Conservation (phyloP, 2,113 vertebrate species). For the Phrynosoma blainvillii region DNA sequence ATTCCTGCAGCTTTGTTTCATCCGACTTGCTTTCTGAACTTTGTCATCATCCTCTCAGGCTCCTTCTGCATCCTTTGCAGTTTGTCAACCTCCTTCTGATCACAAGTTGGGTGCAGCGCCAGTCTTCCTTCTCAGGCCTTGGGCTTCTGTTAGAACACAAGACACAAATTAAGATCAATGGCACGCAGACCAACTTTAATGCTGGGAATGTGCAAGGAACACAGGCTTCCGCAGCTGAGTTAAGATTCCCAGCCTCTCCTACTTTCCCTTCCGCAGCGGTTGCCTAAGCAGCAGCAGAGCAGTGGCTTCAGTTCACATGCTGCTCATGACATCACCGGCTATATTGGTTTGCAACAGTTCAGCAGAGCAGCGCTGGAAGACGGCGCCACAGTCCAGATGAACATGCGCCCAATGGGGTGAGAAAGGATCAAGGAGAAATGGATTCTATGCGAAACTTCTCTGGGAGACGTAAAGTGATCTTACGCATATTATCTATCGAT, state of each 20-base stretch:
- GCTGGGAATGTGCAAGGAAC: too few relatives aligned
- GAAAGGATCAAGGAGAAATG: background rate
- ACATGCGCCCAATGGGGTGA: background rate
- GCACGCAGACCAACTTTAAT: background rate
- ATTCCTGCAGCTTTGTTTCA: background rate
- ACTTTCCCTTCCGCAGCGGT: background rate
- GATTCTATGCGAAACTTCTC: background rate
- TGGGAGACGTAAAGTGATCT: background rate
- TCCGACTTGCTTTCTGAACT: background rate
- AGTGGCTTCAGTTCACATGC: background rate
- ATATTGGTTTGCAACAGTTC: conserved; percentile 10
- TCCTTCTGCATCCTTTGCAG: background rate
- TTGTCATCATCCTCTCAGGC: background rate
- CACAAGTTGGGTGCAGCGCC: too few relatives aligned
- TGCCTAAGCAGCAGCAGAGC: conserved; percentile 8
- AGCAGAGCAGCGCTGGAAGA: background rate
- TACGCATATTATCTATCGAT: background rate
- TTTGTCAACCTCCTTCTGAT: background rate
- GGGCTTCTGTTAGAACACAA: background rate
- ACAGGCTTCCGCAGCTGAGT: background rate
- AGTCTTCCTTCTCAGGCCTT: background rate
- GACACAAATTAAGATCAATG: background rate
- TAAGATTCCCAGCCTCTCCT: background rate
- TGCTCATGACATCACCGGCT: conserved; percentile 21
- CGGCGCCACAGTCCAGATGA: background rate